A percentile compares a stretch with the other conserved stretches of the same genome.
These are phyloP conservation scores for Megalurothrips usitatus DNA, from an alignment of 2,888 invertebrate genomes.

Conservation along the genomic window DNA sequence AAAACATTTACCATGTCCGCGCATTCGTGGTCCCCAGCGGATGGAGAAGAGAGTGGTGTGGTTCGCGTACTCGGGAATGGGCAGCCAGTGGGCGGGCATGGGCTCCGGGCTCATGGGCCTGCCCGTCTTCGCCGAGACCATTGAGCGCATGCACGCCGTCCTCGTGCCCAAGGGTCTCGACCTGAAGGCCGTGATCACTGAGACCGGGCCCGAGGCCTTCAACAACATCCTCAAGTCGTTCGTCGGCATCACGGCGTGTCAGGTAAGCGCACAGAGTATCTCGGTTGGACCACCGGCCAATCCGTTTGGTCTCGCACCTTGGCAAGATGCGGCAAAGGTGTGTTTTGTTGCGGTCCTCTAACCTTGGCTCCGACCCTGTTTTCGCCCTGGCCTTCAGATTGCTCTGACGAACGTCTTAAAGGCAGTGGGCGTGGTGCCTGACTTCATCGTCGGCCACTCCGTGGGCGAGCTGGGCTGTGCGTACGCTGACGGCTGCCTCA, in stretches of 20 bases:
- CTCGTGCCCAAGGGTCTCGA: conserved; percentile 61
- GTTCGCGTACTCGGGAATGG: conserved; percentile 90
- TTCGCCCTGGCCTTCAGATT: conserved; percentile 49
- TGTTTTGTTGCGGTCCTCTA: too few species aligned
- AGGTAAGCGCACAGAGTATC: conserved; percentile 49
- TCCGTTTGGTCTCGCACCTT: too few species aligned
- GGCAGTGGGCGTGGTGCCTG: conserved; percentile 60
- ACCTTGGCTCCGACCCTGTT: too few species aligned
- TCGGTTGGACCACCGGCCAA: too few species aligned
- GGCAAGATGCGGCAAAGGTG: too few species aligned
- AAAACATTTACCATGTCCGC: too few species aligned
- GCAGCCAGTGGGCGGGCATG: conserved; percentile 84
- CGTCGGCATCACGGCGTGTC: conserved; percentile 69
- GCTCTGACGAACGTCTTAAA: conserved; percentile 62
- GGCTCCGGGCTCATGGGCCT: conserved; percentile 69
- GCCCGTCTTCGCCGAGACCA: conserved; percentile 66
- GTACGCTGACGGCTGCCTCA: conserved; percentile 89
- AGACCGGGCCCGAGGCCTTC: conserved; percentile 58
- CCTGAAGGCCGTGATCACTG: conserved; percentile 58
- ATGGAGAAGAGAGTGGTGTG: conserved; percentile 68
- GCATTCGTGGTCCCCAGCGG: too few species aligned
- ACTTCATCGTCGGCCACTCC: conserved; percentile 81
- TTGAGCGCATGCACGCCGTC: conserved; percentile 60
- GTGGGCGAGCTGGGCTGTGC: conserved; percentile 93
- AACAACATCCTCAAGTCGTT: conserved; percentile 67